Evolutionary conservation across 2,113 vertebrate genomes (phyloP).

Genomic region (Fregata magnificens): DNA sequence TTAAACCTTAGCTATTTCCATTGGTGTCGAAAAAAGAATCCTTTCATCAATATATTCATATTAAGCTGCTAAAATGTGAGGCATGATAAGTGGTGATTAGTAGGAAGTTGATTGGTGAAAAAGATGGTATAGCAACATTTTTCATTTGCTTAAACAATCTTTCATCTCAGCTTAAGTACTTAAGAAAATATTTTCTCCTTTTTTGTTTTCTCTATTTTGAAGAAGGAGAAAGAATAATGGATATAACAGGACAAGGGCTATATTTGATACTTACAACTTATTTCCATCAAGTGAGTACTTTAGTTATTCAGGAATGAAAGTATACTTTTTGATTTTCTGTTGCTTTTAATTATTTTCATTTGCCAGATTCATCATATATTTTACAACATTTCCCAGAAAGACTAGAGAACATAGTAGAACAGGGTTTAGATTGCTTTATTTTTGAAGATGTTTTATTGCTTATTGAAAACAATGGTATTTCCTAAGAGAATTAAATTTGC

Average conservation of each 20-base stretch:
- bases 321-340: not conserved
- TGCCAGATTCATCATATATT: not conserved
- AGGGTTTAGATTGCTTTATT: not conserved
- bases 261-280: not conserved
- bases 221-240: not conserved
- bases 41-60: not conserved
- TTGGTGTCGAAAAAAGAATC: not conserved
- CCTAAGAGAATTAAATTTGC: not conserved
- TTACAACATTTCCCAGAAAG: not conserved
- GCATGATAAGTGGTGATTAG: not conserved
- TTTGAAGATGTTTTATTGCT: not conserved
- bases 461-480: not conserved
- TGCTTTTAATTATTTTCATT: not conserved
- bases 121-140: not conserved
- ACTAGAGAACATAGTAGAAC: not conserved
- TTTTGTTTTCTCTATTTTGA: not conserved
- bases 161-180: not conserved
- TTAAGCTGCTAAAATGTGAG: not conserved
- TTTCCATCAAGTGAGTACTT: not conserved
- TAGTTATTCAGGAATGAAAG: not conserved
- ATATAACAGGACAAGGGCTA: not conserved
- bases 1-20: not conserved
- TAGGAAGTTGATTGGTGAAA: not conserved
- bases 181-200: not conserved
- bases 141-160: not conserved